Evolutionary conservation across 2,888 invertebrate genomes (phyloP), one percentile per base, ranked within the genome.

Genomic region (Conchocele bisecta): DNA sequence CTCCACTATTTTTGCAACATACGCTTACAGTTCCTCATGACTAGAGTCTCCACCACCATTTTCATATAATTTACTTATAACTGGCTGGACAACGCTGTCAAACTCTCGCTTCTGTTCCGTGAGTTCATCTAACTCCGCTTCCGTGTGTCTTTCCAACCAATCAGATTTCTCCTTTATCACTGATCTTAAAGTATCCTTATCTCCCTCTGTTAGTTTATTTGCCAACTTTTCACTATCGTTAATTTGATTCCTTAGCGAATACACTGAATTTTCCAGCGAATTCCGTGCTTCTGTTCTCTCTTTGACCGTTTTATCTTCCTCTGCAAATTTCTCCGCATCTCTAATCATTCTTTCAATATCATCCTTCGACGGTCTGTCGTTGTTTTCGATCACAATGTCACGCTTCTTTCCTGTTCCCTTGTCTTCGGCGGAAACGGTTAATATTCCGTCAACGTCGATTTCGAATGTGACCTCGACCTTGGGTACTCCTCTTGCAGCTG

Each of bases 281-380:
- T 99, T 99, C 81, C 98, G 95, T 3, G 98, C 95, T 91, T 99
- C 99, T 3, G 99, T 98, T 57, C 96, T 94, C 92, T 98, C 91
- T 76, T 91, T 91, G 1, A 89, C 65, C 92, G 97, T 97, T 93
- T 98, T 98, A 92, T 99, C 99, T 83, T 99, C 99, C 88, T 99
- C 99, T 20, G 98, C 98, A 92, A 98, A 99, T 92, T 97, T 97
- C 93, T 99, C 99, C 0, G 99, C 98, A 90, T 99, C 99, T 75
- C 96, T 96, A 92, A 99, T 98, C 99, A 99, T 99, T 75, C 98
- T 94, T 90, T 99, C 98, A 83, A 99, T 99, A 88, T 99, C 99
- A 84, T 99, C 99, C 4, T 98, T 98, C 15, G 98, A 97, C 75
- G 99, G 92, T 79, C 98, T 94, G 92, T 98, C 98, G 92, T 98